phyloP scores from a whole-genome alignment of 2,888 invertebrate species.

The Mimachlamys varia region DNA sequence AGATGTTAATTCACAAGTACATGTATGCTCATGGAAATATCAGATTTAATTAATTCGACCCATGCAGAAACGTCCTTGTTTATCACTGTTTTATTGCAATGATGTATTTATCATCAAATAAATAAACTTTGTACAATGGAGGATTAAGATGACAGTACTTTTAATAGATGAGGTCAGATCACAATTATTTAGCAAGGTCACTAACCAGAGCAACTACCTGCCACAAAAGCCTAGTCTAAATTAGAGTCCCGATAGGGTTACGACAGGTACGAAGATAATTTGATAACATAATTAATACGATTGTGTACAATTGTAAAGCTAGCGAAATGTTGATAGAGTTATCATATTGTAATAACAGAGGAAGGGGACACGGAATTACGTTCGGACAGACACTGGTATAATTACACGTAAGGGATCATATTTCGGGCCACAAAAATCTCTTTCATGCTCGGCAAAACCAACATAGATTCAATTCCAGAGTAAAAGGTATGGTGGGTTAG shows the following conservation, averaged over 20 bases:
- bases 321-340: neutral
- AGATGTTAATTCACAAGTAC: too few relatives aligned
- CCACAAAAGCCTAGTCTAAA: neutral
- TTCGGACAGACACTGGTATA: neutral
- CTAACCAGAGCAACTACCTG: neutral
- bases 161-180: neutral
- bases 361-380: neutral
- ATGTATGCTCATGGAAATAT: too few relatives aligned
- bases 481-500: neutral
- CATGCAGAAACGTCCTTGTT: too few relatives aligned
- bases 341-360: slow-evolving; percentile 16
- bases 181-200: neutral
- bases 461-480: neutral
- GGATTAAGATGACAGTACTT: neutral
- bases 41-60: too few relatives aligned
- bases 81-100: too few relatives aligned
- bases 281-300: slow-evolving; percentile 31
- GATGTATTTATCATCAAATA: too few relatives aligned
- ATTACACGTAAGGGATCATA: neutral
- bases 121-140: neutral
- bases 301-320: neutral
- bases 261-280: neutral
- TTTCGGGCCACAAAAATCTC: neutral
- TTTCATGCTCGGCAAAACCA: neutral
- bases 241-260: slow-evolving; percentile 13